Conservation (phyloP, 2,797 vertebrate species). For the Rhabdophis nuchalis region DNA sequence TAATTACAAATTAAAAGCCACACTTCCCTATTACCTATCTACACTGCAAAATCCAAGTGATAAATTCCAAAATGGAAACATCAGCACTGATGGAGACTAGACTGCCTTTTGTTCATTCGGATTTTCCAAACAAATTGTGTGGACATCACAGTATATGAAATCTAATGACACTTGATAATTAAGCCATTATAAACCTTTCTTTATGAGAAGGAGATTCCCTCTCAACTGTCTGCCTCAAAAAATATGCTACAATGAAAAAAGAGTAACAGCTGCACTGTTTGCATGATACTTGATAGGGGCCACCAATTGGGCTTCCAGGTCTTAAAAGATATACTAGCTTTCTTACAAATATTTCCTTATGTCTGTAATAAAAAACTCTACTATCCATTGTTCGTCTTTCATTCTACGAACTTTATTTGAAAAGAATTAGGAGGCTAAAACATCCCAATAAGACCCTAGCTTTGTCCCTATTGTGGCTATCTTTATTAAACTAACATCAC, state of each 20-base stretch:
- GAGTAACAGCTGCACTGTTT: background rate
- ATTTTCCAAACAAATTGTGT: background rate
- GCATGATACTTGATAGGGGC: background rate
- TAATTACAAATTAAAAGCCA: slow-evolving; percentile 1
- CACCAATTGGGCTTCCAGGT: background rate
- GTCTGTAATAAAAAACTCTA: background rate
- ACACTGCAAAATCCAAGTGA: background rate
- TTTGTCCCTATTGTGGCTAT: background rate
- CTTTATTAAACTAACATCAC: background rate
- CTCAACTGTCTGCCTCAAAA: background rate
- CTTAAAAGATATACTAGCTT: background rate
- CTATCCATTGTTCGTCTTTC: background rate
- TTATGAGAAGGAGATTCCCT: background rate
- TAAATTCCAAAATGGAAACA: background rate
- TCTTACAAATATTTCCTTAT: background rate
- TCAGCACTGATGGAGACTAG: background rate
- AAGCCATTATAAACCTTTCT: background rate
- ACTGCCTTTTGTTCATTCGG: background rate
- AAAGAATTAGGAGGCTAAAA: background rate
- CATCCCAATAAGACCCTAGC: background rate
- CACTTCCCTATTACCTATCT: background rate
- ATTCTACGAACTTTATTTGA: background rate
- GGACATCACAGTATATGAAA: background rate
- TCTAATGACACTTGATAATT: background rate
- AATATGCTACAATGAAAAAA: background rate